phyloP scores from a whole-genome alignment of 2,888 invertebrate species.

The Heliconius sara region DNA sequence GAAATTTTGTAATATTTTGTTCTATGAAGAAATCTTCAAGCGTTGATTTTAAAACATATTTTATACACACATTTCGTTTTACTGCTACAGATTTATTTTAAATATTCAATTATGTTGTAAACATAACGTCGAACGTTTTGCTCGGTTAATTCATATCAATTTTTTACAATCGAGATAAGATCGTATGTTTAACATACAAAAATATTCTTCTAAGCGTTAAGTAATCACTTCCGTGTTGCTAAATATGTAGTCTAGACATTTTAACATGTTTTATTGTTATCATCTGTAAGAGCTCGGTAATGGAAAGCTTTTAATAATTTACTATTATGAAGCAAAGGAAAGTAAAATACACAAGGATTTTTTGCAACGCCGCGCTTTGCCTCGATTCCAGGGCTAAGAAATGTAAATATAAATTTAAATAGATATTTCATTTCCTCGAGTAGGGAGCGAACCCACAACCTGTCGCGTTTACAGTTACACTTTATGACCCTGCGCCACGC shows the following conservation, averaged over 20 bases:
- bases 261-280: slow-evolving; percentile 17
- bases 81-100: background rate
- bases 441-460: background rate
- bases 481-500: background rate
- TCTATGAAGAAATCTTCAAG: background rate
- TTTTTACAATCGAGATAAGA: slow-evolving; percentile 13
- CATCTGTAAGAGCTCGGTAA: background rate
- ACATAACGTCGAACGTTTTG: background rate
- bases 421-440: background rate
- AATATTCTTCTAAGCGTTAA: slow-evolving; percentile 12
- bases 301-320: background rate
- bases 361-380: too few species aligned
- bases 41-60: background rate
- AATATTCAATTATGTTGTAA: slow-evolving; percentile 17
- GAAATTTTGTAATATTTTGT: background rate
- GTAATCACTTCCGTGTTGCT: slow-evolving; percentile 25
- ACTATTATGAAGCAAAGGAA: background rate
- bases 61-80: background rate
- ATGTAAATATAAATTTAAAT: too few species aligned
- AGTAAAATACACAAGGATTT: background rate
- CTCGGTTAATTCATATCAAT: slow-evolving; percentile 4
- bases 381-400: too few species aligned
- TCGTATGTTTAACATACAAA: slow-evolving; percentile 1
- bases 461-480: background rate
- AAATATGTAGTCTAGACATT: slow-evolving; percentile 18